Evolutionary conservation across 2,797 vertebrate genomes (phyloP).

Genomic region (Taenioides sp.): DNA sequence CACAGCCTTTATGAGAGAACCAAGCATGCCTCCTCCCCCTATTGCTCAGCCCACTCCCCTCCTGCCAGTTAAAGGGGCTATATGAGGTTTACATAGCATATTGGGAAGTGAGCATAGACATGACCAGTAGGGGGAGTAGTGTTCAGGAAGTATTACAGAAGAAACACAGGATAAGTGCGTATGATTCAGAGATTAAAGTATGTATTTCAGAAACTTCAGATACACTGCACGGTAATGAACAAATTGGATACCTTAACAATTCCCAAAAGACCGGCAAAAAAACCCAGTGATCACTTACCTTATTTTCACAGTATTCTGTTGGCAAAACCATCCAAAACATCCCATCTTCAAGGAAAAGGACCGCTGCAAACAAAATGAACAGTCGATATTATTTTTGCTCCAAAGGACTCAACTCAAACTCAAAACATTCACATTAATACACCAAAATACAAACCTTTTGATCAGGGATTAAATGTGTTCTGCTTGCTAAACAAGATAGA

Average conservation of each 20-base stretch:
- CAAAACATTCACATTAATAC: no score
- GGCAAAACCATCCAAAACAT: no score
- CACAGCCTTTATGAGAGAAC: conserved; percentile 67
- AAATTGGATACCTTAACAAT: background rate
- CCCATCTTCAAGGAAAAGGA: no score
- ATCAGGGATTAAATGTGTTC: no score
- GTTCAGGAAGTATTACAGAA: background rate
- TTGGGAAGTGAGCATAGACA: background rate
- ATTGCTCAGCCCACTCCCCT: conserved; percentile 57
- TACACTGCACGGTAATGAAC: background rate
- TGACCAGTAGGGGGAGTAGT: conserved; percentile 1
- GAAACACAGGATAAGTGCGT: background rate
- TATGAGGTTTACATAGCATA: no score
- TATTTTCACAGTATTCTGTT: no score
- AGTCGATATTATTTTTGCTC: no score
- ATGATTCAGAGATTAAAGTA: background rate
- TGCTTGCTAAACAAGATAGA: no score
- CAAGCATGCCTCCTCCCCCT: conserved; percentile 59
- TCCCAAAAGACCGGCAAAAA: background rate
- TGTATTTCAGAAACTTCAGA: background rate
- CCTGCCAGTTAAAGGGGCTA: conserved; percentile 25
- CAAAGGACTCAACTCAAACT: no score
- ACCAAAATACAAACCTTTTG: no score
- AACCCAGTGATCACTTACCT: no score
- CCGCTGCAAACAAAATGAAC: no score